Percentiles rank a stretch among this genome's conserved stretches.
phyloP scores from a whole-genome alignment of 2,888 invertebrate genomes.

The Netelia virgata region DNA sequence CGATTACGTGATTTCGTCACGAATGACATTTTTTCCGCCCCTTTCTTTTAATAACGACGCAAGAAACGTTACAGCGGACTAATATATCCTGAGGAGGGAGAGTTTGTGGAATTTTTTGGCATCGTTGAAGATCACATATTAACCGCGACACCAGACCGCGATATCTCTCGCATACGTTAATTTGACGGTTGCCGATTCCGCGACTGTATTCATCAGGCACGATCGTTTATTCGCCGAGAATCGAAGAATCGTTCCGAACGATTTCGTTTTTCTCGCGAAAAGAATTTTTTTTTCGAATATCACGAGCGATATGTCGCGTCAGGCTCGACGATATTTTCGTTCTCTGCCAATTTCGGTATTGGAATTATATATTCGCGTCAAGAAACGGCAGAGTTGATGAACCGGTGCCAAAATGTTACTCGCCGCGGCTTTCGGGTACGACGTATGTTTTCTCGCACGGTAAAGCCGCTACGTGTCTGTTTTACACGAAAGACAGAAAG shows the following conservation, averaged over 20 bases:
- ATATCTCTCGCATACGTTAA: not conserved
- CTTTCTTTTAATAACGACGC: not conserved
- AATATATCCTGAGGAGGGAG: conserved; percentile 35
- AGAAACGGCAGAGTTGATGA: conserved; percentile 52
- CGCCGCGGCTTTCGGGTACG: conserved; percentile 51
- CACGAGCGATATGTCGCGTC: not conserved
- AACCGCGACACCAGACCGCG: conserved; percentile 3
- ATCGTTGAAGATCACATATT: conserved; percentile 36
- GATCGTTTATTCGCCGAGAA: not conserved
- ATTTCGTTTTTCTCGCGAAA: not conserved
- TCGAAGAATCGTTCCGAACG: not conserved
- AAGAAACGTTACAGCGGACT: conserved; percentile 27
- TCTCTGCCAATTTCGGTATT: conserved; percentile 69
- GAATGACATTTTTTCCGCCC: not conserved
- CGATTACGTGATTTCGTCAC: not conserved
- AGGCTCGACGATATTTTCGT: conserved; percentile 46
- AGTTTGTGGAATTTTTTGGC: conserved; percentile 46
- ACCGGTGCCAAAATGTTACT: conserved; percentile 64
- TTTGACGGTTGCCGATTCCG: conserved; percentile 7
- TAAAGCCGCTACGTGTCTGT: not conserved
- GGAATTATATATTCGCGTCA: conserved; percentile 62
- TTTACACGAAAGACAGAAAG: conserved; percentile 27
- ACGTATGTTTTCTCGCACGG: conserved; percentile 13
- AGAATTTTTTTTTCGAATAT: not conserved
- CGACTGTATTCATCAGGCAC: not conserved